Conservation (phyloP, 2,113 vertebrate species). For the Martes martes region DNA sequence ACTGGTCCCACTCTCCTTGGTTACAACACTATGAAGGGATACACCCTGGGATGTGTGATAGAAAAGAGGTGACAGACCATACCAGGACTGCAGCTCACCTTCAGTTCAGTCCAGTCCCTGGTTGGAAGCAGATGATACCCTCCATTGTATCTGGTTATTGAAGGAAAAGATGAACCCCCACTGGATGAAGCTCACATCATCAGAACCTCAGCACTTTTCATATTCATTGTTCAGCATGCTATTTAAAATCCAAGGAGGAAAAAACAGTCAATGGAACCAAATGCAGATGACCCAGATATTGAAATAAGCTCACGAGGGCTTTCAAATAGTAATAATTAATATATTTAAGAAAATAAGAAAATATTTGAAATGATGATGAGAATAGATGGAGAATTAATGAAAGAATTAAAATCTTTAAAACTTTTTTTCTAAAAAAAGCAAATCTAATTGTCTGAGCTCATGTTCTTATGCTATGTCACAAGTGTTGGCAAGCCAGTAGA, state of each 20-base stretch:
- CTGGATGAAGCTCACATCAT: background rate
- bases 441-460: background rate
- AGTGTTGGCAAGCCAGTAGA: background rate
- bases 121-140: background rate
- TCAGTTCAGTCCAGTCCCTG: no score
- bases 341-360: slow-evolving; percentile 18
- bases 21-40: background rate
- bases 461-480: background rate
- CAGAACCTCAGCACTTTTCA: background rate
- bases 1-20: background rate
- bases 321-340: background rate
- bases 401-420: background rate
- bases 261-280: background rate
- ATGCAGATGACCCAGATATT: background rate
- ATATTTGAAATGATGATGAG: background rate
- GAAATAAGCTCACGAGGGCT: background rate
- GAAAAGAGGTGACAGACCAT: background rate
- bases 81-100: background rate
- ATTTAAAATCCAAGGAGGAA: background rate
- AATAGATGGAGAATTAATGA: background rate
- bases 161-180: background rate
- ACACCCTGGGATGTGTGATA: background rate
- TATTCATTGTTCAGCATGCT: background rate
- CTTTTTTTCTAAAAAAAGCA: background rate
- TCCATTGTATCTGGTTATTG: background rate